phyloP scores from a whole-genome alignment of 2,113 vertebrate species.

The Lagenorhynchus albirostris region DNA sequence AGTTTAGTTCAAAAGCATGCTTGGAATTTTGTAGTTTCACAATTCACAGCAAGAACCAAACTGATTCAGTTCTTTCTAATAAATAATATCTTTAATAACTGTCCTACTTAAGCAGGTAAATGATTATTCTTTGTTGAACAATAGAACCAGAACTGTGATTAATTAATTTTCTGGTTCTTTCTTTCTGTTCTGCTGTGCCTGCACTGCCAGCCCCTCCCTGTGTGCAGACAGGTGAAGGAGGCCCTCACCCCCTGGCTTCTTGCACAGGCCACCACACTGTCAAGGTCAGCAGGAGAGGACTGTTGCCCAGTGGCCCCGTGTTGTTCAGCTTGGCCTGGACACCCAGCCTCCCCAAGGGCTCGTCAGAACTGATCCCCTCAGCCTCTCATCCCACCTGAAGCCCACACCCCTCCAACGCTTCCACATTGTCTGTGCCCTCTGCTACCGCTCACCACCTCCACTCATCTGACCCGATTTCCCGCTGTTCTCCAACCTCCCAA shows the following conservation, averaged over 20 bases:
- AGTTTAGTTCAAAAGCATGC: slow-evolving; percentile 11
- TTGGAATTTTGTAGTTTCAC: neutral
- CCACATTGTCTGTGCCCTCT: neutral
- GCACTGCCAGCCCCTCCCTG: neutral
- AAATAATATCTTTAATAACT: neutral
- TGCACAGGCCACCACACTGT: neutral
- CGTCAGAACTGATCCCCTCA: neutral
- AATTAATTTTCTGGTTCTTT: neutral
- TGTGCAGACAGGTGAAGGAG: neutral
- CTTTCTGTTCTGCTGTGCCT: neutral
- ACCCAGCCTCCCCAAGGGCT: neutral
- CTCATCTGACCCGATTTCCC: neutral
- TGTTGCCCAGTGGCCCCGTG: neutral
- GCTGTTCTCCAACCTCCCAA: neutral
- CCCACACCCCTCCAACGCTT: neutral
- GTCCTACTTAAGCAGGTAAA: neutral
- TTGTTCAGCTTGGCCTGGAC: neutral
- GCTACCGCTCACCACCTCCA: neutral
- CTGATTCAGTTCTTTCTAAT: neutral
- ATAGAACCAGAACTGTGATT: neutral
- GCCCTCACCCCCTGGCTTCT: neutral
- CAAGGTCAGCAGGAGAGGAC: neutral
- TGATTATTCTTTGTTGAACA: neutral
- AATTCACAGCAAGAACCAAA: neutral
- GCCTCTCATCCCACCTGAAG: neutral